Base-by-base conservation (phyloP, 2,113 vertebrate genomes). In the Conger conger region DNA sequence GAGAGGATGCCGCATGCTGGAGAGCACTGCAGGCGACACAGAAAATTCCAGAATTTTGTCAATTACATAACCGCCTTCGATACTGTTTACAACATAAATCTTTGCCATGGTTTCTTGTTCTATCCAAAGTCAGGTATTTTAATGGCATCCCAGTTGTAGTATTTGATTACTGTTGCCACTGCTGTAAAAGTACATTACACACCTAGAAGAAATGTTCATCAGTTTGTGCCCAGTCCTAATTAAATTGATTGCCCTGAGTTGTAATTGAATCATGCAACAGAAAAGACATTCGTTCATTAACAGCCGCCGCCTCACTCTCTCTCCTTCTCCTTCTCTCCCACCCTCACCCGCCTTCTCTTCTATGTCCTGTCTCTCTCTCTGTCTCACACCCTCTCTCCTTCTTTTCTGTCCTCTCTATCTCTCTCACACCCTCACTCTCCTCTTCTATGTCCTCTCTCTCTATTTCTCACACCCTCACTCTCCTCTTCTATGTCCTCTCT, bases 331-430 rank as follows among this genome's bases (percentile, higher is more conserved):
- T n/a, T 57, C 13, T 77, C 18, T 33, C n/a, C 68, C 8, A 5
- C 79, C 50, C 40, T 80, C 40, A 45, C 23, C 33, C n/a, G n/a
- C 30, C 9, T n/a, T 33, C 27, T 33, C n/a, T 53, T 35, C 33
- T 20, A 17, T 40, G 45, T 50, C 53, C 36, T 2, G 1, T 50
- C 63, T 30, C 63, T 73, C 27, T 30, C n/a, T 7, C 60, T 54
- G 50, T 54, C 35, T 84, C n/a, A n/a, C n/a, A n/a, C n/a, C 27
- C 30, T 54, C 76, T 82, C 76, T 57, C 84, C 57, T 76, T 73
- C n/a, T 84, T 54, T 82, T 33, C 60, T 27, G n/a, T n/a, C n/a
- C 68, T 73, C 27, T 73, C n/a, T 73, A n/a, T 30, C 33, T 57
- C 13, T 77, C 18, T 33, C n/a, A n/a, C 8, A 5, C 79, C 50